Conservation (phyloP, 1,140 invertebrate species). For the Saccostrea cuccullata region DNA sequence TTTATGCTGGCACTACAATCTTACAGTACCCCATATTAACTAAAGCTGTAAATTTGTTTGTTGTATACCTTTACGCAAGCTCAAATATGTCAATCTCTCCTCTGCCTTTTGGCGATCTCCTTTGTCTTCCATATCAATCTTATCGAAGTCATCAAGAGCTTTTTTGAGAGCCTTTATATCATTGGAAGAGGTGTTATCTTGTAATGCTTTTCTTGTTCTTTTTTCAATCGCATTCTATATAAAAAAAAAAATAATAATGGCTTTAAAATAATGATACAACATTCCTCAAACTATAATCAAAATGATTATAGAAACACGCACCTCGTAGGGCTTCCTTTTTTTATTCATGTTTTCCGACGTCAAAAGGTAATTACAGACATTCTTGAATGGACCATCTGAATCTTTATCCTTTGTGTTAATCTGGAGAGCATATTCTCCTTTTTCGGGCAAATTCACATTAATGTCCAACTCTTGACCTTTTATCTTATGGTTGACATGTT, state of each 20-base stretch:
- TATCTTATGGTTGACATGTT: slow-evolving; percentile 29
- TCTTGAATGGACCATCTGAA: slow-evolving; percentile 38
- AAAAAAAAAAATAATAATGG: too few species aligned
- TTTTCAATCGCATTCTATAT: background rate
- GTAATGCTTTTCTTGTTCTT: background rate
- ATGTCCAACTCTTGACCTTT: slow-evolving; percentile 41
- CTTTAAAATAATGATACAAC: too few species aligned
- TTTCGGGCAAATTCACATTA: slow-evolving; percentile 44
- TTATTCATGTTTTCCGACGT: slow-evolving; percentile 44
- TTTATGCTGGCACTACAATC: too few species aligned
- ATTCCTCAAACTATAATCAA: background rate
- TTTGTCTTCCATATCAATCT: slow-evolving; percentile 40
- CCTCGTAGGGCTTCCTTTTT: slow-evolving; percentile 44
- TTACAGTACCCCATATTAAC: too few species aligned
- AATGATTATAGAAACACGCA: background rate
- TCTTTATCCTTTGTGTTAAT: slow-evolving; percentile 44
- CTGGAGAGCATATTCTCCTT: slow-evolving; percentile 53
- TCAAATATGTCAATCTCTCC: slow-evolving; percentile 34
- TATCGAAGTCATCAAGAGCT: slow-evolving; percentile 44
- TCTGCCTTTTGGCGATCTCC: slow-evolving; percentile 22
- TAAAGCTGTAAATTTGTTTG: too few species aligned
- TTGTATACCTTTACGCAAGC: slow-evolving; percentile 15
- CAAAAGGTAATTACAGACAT: slow-evolving; percentile 56
- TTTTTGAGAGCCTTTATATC: slow-evolving; percentile 38
- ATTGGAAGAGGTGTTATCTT: slow-evolving; percentile 23